Evolutionary conservation across 1,140 invertebrate species (phyloP).

Genomic region (Procambarus virginalis): DNA sequence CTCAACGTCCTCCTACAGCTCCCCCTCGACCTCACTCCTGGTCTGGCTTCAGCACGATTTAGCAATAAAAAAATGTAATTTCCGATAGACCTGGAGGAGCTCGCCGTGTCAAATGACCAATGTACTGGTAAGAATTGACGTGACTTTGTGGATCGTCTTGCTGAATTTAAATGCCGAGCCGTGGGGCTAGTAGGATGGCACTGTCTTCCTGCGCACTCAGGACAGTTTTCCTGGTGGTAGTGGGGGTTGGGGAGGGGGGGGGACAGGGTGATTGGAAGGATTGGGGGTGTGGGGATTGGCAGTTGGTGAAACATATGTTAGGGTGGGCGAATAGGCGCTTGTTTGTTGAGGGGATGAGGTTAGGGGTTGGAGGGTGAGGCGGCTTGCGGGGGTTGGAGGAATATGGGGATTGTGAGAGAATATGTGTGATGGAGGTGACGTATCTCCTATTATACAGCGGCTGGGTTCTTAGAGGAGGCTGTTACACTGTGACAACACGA

Average conservation of each 20-base stretch:
- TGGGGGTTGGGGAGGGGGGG: background rate
- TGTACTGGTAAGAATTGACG: conserved; percentile 39
- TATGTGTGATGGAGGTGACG: no score
- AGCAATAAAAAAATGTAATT: conserved; percentile 55
- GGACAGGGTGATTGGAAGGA: background rate
- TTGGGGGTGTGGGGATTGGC: background rate
- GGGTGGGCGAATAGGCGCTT: no score
- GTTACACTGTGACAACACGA: no score
- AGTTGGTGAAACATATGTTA: no score
- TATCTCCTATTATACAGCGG: no score
- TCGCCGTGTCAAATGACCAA: conserved; percentile 30
- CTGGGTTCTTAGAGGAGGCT: no score
- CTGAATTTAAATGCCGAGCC: background rate
- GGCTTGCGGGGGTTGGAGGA: no score
- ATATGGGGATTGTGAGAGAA: no score
- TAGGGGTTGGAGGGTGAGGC: no score
- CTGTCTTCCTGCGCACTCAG: background rate
- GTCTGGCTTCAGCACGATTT: conserved; percentile 46
- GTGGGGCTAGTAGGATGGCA: background rate
- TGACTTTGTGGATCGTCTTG: conserved; percentile 6
- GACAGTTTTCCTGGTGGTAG: background rate
- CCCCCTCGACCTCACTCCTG: background rate
- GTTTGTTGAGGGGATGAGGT: no score
- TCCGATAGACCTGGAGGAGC: conserved; percentile 38
- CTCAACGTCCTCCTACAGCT: no score